Evolutionary conservation across 1,140 invertebrate genomes (phyloP).

Genomic region (Pemphigus obesinymphae): DNA sequence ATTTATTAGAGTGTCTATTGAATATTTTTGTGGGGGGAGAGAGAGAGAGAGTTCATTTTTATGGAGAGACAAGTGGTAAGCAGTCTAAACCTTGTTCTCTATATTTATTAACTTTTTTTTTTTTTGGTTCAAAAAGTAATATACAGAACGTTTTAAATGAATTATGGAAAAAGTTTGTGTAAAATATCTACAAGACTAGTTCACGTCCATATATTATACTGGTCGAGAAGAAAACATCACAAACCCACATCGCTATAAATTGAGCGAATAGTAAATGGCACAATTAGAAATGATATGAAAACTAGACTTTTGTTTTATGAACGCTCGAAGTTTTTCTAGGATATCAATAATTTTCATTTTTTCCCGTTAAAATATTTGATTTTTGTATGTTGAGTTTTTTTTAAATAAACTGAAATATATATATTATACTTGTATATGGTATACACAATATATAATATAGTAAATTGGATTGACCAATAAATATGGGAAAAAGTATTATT

Average conservation of each 20-base stretch:
- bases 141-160: conserved; percentile 20
- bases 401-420: too few species aligned
- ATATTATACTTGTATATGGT: too few species aligned
- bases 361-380: neutral
- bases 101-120: conserved; percentile 23
- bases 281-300: neutral
- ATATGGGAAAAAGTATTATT: neutral
- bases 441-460: too few species aligned
- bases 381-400: neutral
- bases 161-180: conserved; percentile 29
- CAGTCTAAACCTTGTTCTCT: neutral
- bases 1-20: conserved; percentile 36
- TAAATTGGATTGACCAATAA: neutral
- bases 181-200: neutral
- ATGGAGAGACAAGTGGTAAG: neutral
- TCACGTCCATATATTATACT: neutral
- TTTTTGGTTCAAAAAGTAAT: neutral
- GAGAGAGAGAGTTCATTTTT: neutral
- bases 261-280: neutral
- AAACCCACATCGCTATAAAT: neutral
- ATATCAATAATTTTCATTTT: neutral
- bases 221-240: neutral
- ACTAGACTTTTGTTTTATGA: neutral
- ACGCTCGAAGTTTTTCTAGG: neutral
- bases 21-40: neutral